Percentiles rank a stretch among this genome's conserved stretches.
Conservation (phyloP, 2,113 vertebrate species). For the Peromyscus polionotus region DNA sequence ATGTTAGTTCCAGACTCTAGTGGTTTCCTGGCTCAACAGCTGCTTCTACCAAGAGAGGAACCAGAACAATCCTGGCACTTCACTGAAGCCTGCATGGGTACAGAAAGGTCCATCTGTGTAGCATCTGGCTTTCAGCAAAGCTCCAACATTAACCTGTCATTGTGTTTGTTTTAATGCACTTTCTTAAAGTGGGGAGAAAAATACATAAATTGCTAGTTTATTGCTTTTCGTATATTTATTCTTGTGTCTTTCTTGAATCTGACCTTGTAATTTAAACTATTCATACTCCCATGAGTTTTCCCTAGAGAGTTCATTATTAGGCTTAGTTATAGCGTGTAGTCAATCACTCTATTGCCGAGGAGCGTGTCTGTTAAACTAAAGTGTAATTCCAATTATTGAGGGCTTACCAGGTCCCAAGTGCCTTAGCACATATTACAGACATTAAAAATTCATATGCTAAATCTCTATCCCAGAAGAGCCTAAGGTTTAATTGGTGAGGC, state of each 20-base stretch:
- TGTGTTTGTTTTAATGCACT: background rate
- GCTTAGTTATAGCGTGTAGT: background rate
- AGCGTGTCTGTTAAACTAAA: background rate
- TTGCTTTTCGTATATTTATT: conserved; percentile 37
- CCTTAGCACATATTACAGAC: background rate
- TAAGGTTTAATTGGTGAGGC: background rate
- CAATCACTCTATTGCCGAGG: background rate
- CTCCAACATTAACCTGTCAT: conserved; percentile 44
- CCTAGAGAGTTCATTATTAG: conserved; percentile 53
- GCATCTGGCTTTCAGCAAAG: background rate
- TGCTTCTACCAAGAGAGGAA: background rate
- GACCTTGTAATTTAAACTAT: conserved; percentile 71
- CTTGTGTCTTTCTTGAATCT: conserved; percentile 57
- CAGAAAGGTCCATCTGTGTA: background rate
- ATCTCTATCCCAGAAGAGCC: background rate
- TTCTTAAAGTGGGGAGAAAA: conserved; percentile 32
- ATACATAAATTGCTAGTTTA: conserved; percentile 50
- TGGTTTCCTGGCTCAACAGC: background rate
- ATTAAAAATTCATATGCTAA: conserved; percentile 26
- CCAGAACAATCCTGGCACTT: background rate
- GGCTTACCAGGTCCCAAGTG: background rate
- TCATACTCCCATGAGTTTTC: background rate
- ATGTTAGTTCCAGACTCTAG: conserved; percentile 10
- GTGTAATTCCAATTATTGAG: background rate
- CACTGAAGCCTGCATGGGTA: background rate